Evolutionary conservation across 2,113 vertebrate genomes (phyloP).

Genomic region (Pluvianellus socialis): DNA sequence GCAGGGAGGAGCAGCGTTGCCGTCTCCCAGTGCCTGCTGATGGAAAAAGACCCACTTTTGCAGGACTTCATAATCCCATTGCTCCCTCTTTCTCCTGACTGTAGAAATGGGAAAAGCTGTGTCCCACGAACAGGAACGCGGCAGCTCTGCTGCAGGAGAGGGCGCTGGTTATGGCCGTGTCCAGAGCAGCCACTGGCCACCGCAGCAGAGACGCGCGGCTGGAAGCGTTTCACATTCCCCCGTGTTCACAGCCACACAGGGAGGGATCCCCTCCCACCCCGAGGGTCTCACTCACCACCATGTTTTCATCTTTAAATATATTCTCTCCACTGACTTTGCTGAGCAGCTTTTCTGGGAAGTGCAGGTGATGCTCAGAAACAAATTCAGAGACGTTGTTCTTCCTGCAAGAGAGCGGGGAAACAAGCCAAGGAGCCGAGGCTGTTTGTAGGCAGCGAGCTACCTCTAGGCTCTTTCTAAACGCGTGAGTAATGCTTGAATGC

Average conservation of each 20-base stretch:
- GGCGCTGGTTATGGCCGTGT: neutral
- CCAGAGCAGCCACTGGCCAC: neutral
- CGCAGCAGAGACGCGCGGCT: too few relatives aligned
- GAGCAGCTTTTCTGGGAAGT: conserved; percentile 80
- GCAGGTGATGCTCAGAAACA: conserved; percentile 76
- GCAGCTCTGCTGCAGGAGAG: neutral
- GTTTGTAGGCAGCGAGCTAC: neutral
- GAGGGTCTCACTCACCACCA: conserved; percentile 62
- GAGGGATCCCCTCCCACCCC: neutral
- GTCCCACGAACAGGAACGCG: accelerated
- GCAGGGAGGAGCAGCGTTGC: neutral
- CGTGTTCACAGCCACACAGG: accelerated
- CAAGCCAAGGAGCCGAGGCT: accelerated
- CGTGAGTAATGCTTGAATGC: too few relatives aligned
- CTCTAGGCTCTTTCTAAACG: neutral
- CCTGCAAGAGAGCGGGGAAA: conserved; percentile 53
- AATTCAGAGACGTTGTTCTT: conserved; percentile 80
- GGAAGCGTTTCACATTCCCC: neutral
- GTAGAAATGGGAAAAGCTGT: neutral
- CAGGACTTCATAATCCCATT: neutral
- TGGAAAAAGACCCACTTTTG: neutral
- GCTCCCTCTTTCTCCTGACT: neutral
- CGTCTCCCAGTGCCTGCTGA: neutral
- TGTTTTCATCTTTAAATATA: conserved; percentile 79
- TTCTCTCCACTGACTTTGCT: conserved; percentile 76